These are phyloP conservation scores for Brachypodius melanocephalos DNA, from an alignment of 2,113 vertebrate species.

Conservation along the genomic window DNA sequence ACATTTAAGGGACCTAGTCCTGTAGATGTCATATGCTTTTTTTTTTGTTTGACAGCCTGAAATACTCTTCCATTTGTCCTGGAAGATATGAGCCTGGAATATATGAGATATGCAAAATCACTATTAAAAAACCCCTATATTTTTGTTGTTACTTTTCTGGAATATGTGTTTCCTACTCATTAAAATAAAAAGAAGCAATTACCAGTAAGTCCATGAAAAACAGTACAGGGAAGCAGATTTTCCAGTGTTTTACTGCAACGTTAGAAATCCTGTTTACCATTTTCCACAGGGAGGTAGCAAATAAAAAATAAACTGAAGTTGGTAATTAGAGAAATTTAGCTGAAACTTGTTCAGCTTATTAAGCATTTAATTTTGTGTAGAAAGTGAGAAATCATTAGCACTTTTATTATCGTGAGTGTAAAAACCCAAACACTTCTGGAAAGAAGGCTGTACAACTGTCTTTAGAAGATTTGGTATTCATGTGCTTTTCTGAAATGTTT, in stretches of 20 bases:
- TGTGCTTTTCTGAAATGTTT: neutral
- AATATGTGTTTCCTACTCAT: neutral
- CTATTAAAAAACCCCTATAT: neutral
- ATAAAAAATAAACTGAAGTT: neutral
- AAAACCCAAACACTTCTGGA: neutral
- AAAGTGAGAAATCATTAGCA: neutral
- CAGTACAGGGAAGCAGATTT: neutral
- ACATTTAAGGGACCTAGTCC: neutral
- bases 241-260: neutral
- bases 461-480: neutral
- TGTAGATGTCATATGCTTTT: neutral
- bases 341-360: constrained; percentile 32
- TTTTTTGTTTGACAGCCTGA: neutral
- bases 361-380: constrained; percentile 18
- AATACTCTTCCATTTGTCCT: neutral
- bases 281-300: neutral
- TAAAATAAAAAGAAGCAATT: neutral
- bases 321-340: constrained; percentile 12
- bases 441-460: neutral
- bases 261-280: neutral
- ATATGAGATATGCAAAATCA: neutral
- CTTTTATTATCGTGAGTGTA: neutral
- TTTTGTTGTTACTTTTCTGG: neutral
- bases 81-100: neutral
- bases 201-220: neutral